Percentiles rank a stretch among this genome's conserved stretches.
phyloP scores from a whole-genome alignment of 2,888 invertebrate species.

The Sinodicranocentrus sp. region DNA sequence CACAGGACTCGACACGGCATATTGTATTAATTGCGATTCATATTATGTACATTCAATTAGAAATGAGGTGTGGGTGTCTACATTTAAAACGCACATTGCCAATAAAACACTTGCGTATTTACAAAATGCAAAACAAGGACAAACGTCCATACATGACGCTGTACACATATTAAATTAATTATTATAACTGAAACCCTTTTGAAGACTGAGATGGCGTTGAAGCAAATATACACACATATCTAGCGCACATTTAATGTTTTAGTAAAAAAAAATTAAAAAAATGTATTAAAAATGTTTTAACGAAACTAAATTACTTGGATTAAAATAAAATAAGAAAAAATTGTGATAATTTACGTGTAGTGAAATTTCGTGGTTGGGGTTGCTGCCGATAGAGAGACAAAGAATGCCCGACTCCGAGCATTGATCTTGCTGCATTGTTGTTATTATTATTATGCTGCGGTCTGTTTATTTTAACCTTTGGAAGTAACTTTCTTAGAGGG shows the following conservation, averaged over 20 bases:
- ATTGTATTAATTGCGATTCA: too few relatives aligned
- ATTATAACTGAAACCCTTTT: background rate
- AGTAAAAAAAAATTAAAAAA: slow-evolving; percentile 39
- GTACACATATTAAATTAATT: too few relatives aligned
- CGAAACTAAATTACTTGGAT: too few relatives aligned
- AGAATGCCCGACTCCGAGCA: slow-evolving; percentile 60
- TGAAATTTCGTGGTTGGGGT: slow-evolving; percentile 59
- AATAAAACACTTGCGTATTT: too few relatives aligned
- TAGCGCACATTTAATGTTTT: slow-evolving; percentile 18
- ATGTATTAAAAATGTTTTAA: slow-evolving; percentile 19
- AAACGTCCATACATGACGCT: too few relatives aligned
- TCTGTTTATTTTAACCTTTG: slow-evolving; percentile 41
- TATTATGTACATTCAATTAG: too few relatives aligned
- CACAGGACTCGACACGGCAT: too few relatives aligned
- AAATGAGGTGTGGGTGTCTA: too few relatives aligned
- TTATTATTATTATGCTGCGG: slow-evolving; percentile 51
- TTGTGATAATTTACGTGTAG: slow-evolving; percentile 58
- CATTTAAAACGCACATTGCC: too few relatives aligned
- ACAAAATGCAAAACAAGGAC: too few relatives aligned
- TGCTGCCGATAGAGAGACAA: slow-evolving; percentile 68
- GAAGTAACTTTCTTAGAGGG: slow-evolving; percentile 40
- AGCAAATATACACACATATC: slow-evolving; percentile 10
- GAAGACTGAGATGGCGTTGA: slow-evolving; percentile 68
- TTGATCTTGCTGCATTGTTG: slow-evolving; percentile 55
- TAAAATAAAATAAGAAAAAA: slow-evolving; percentile 49